Base-by-base conservation (phyloP, 2,888 invertebrate genomes). In the Xestia rhomboidea region DNA sequence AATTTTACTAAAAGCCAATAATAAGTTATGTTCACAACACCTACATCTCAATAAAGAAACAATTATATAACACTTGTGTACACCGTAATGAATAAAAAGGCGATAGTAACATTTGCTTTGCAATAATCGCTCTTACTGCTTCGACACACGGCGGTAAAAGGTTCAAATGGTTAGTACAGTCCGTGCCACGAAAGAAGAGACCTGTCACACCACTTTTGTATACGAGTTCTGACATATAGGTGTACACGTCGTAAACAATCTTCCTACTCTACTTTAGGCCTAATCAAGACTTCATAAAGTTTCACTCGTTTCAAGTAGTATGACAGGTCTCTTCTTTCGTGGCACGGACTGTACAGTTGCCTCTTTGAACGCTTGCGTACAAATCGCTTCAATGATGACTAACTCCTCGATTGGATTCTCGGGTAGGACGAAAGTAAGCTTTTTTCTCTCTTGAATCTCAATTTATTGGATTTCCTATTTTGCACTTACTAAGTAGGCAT, bases 351-450 rank as follows among this genome's bases (percentile, higher is more conserved):
- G 5, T 30, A n/a, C 18, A 24, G 46, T 72, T 67, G 34, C 18
- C 13, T 64, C 51, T 27, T 15, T 38, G 27, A 44, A 13, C 8
- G 18, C 21, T 21, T 30, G n/a, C 21, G 15, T 41, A 44, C 7
- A 27, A n/a, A 38, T 30, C 13, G 24, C 11, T 11, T 10, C n/a
- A n/a, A 41, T n/a, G 34, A 21, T 44, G 24, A 27, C 41, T 24
- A 11, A n/a, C n/a, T n/a, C 15, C 18, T 27, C 15, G 30, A 30
- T 77, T 80, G 57, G 24, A 41, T 41, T 57, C 49, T 57, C 13
- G 30, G n/a, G 30, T 57, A 34, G 15, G 41, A 30, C 2, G 4
- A 73, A 27, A 6, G 13, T 11, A 24, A 38, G 18, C 18, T 13
- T 1, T 6, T 60, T 15, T 44, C 5, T 44, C 30, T 44, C 2